Conservation (phyloP, 2,888 invertebrate species). For the Polydrusus cervinus region DNA sequence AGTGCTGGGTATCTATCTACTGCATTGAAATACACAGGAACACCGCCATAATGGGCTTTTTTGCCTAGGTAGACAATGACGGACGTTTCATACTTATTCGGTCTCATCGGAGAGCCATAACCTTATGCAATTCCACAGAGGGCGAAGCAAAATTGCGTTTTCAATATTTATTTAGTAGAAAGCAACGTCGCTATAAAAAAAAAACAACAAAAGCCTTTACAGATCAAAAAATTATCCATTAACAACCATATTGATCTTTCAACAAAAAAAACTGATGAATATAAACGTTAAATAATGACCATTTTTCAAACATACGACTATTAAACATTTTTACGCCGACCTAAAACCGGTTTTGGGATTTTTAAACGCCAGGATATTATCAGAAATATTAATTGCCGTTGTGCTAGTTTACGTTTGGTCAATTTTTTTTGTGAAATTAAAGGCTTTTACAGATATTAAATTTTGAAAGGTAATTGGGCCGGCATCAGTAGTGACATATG, state of each 20-base stretch:
- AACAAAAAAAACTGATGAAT: neutral
- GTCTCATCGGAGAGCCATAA: too few species aligned
- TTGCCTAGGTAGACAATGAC: too few species aligned
- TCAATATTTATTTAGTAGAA: too few species aligned
- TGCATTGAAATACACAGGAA: too few species aligned
- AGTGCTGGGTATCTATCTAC: too few species aligned
- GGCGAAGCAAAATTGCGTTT: too few species aligned
- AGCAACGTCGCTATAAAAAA: too few species aligned
- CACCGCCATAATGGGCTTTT: too few species aligned
- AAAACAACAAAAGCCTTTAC: neutral
- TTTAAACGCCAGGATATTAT: conserved; percentile 7
- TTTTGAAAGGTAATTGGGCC: neutral
- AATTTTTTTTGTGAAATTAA: conserved; percentile 1
- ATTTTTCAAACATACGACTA: conserved; percentile 3
- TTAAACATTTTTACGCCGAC: conserved; percentile 8
- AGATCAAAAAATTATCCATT: neutral
- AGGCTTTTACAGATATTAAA: conserved; percentile 3
- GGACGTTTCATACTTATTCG: too few species aligned
- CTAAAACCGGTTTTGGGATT: conserved; percentile 11
- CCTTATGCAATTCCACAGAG: too few species aligned
- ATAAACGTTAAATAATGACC: neutral
- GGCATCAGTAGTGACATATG: neutral
- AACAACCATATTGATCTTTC: neutral
- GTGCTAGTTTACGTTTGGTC: conserved; percentile 3
- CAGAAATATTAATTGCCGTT: neutral